phyloP scores from a whole-genome alignment of 2,113 vertebrate genomes.

The Sebastes fasciatus region DNA sequence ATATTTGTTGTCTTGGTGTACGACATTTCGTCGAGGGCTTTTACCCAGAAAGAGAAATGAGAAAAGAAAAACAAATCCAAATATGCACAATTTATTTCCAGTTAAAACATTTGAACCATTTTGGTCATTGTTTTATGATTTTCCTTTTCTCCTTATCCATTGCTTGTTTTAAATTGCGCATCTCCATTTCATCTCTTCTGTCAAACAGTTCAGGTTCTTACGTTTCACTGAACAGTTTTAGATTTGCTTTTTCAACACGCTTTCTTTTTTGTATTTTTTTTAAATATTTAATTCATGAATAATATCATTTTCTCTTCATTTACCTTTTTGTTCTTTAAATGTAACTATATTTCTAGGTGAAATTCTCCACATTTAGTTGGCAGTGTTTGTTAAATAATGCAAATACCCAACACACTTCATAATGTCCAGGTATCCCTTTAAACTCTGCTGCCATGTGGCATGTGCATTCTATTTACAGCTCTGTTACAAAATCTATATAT shows the following conservation, averaged over 20 bases:
- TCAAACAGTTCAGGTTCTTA: not conserved
- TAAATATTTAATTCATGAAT: not conserved
- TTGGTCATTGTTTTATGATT: not conserved
- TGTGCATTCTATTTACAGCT: conserved; percentile 13
- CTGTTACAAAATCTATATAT: conserved; percentile 51
- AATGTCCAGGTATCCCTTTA: conserved; percentile 1
- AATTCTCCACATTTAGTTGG: not conserved
- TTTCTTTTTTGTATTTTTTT: not conserved
- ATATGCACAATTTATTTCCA: not conserved
- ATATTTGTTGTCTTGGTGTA: no score
- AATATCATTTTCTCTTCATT: not conserved
- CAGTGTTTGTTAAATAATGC: not conserved
- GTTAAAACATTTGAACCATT: not conserved
- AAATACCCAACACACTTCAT: not conserved
- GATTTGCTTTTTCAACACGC: not conserved
- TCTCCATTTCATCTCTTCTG: not conserved
- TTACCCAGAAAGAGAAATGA: not conserved
- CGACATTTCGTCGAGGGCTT: not conserved
- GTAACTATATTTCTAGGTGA: not conserved
- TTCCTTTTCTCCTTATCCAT: not conserved
- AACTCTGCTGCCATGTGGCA: not conserved
- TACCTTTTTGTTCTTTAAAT: not conserved
- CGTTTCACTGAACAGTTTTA: not conserved
- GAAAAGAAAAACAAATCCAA: not conserved
- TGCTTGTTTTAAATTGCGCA: not conserved